A percentile compares a stretch with the other conserved stretches of the same genome.
phyloP scores from a whole-genome alignment of 2,113 vertebrate species.

The Salvelinus sp. region DNA sequence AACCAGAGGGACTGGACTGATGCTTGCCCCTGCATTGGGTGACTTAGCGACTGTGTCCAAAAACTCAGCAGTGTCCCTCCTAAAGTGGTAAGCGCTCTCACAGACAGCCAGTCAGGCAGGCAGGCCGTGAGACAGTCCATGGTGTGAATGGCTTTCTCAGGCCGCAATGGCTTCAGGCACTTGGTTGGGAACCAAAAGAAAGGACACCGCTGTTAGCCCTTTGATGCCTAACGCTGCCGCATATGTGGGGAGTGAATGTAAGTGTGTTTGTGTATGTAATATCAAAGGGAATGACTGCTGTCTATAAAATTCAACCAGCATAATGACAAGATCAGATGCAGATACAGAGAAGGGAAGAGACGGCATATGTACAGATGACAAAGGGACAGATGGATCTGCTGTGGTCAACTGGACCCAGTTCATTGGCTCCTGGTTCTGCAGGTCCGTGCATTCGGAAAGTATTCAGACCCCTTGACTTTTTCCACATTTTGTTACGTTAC shows the following conservation, averaged over 20 bases:
- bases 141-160: constrained; percentile 16
- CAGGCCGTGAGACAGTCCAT: neutral
- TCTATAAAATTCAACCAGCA: neutral
- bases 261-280: neutral
- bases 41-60: constrained; percentile 22
- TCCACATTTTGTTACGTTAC: no score
- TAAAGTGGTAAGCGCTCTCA: neutral
- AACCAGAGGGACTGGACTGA: constrained; percentile 43
- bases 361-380: neutral
- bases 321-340: constrained; percentile 14
- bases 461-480: no score
- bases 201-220: neutral
- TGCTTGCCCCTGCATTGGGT: constrained; percentile 24
- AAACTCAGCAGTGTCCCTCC: constrained; percentile 43
- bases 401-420: neutral
- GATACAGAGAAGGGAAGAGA: neutral
- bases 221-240: neutral
- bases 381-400: neutral
- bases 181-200: neutral
- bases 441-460: no score
- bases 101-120: neutral
- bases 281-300: neutral
- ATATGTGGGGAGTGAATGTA: neutral
- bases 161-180: neutral
- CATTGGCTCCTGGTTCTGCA: no score